Percentiles rank a stretch among this genome's conserved stretches.
phyloP scores from a whole-genome alignment of 2,888 invertebrate species.

The Exephanes ischioxanthus region DNA sequence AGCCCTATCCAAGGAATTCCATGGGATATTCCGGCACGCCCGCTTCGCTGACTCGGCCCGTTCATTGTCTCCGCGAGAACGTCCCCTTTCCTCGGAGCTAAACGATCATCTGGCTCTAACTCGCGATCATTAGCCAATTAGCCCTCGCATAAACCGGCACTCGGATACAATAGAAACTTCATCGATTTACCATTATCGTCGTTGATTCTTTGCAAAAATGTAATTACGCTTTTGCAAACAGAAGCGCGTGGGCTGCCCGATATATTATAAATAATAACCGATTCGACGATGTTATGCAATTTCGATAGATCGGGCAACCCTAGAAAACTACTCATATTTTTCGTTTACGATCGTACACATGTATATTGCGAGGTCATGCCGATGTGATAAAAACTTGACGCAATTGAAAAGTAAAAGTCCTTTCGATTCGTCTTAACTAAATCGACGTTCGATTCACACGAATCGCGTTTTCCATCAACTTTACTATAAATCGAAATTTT shows the following conservation, averaged over 20 bases:
- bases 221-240: not conserved
- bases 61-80: slow-evolving; percentile 57
- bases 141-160: not conserved
- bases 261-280: not conserved
- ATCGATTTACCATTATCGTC: slow-evolving; percentile 20
- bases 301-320: not conserved
- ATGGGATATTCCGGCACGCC: slow-evolving; percentile 65
- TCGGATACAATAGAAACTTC: slow-evolving; percentile 2
- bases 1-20: slow-evolving; percentile 65
- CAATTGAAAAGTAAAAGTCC: too few species aligned
- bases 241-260: not conserved
- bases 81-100: slow-evolving; percentile 28
- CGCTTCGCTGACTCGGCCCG: slow-evolving; percentile 48
- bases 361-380: too few species aligned
- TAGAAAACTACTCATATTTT: not conserved
- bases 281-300: not conserved
- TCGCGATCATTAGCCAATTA: slow-evolving; percentile 51
- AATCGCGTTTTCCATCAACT: too few species aligned
- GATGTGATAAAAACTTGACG: too few species aligned
- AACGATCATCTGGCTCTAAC: slow-evolving; percentile 52
- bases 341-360: not conserved
- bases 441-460: too few species aligned
- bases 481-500: too few species aligned
- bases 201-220: not conserved
- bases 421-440: too few species aligned